These are phyloP conservation scores for Anisognathus igniventris DNA, from an alignment of 2,797 vertebrate genomes.

Conservation along the genomic window DNA sequence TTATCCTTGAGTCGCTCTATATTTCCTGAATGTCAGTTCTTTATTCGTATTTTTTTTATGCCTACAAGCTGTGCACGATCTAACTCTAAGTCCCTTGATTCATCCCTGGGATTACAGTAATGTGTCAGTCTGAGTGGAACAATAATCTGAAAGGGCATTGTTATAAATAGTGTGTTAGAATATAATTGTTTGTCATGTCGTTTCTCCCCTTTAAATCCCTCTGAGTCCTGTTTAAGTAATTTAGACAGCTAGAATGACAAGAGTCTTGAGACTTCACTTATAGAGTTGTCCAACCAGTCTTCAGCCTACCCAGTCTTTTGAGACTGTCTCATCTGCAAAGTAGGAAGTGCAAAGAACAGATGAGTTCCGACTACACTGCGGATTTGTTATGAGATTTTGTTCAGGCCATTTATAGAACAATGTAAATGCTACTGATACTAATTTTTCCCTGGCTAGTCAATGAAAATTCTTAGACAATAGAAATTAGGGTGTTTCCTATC, in stretches of 20 bases:
- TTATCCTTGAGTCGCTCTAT: slow-evolving; percentile 87
- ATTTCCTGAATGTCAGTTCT: slow-evolving; percentile 89
- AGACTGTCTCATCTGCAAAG: slow-evolving; percentile 71
- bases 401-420: slow-evolving; percentile 51
- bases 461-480: slow-evolving; percentile 52
- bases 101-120: slow-evolving; percentile 78
- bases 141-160: slow-evolving; percentile 82
- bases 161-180: slow-evolving; percentile 87
- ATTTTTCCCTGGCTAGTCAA: slow-evolving; percentile 56
- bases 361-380: slow-evolving; percentile 60
- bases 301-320: slow-evolving; percentile 74
- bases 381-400: slow-evolving; percentile 72
- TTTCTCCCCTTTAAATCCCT: slow-evolving; percentile 83
- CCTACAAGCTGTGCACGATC: slow-evolving; percentile 80
- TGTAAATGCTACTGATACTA: slow-evolving; percentile 51
- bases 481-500: slow-evolving; percentile 25
- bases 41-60: slow-evolving; percentile 70
- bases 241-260: slow-evolving; percentile 89
- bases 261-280: slow-evolving; percentile 86
- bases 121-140: slow-evolving; percentile 81
- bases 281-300: slow-evolving; percentile 83
- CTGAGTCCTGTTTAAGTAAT: slow-evolving; percentile 83
- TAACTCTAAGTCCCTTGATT: slow-evolving; percentile 76
- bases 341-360: slow-evolving; percentile 75
- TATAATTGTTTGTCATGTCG: slow-evolving; percentile 90